Percentiles rank a stretch among this genome's conserved stretches.
Evolutionary conservation across 2,797 vertebrate genomes (phyloP).

Genomic region (Bufotes viridis): DNA sequence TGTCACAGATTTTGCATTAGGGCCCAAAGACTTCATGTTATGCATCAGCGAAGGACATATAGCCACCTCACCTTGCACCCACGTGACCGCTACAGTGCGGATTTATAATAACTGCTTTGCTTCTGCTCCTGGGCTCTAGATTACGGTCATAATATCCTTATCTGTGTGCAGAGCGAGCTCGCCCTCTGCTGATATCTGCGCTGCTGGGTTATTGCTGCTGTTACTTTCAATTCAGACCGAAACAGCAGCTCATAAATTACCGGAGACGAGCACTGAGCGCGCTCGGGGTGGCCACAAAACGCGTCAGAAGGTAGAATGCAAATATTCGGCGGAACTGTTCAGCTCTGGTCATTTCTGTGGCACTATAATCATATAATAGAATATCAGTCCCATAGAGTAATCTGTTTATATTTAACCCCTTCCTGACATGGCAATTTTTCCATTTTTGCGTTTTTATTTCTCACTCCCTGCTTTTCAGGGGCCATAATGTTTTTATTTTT

Average conservation of each 20-base stretch:
- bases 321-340: background rate
- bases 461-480: too few relatives aligned
- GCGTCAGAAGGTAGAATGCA: too few relatives aligned
- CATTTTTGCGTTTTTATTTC: too few relatives aligned
- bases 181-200: conserved; percentile 9
- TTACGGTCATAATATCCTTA: background rate
- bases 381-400: too few relatives aligned
- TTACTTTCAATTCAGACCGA: conserved; percentile 14
- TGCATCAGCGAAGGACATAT: background rate
- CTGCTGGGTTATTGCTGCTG: conserved; percentile 17
- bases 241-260: conserved; percentile 13
- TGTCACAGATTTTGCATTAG: background rate
- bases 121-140: background rate
- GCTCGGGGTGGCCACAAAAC: too few relatives aligned
- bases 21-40: background rate
- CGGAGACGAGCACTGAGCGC: too few relatives aligned
- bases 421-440: too few relatives aligned
- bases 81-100: background rate
- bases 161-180: conserved; percentile 3
- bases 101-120: background rate
- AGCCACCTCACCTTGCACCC: background rate
- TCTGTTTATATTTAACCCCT: too few relatives aligned
- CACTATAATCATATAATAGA: background rate
- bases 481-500: too few relatives aligned
- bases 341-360: background rate